These are phyloP conservation scores for Masticophis lateralis DNA, from an alignment of 2,797 vertebrate species.

Conservation along the genomic window DNA sequence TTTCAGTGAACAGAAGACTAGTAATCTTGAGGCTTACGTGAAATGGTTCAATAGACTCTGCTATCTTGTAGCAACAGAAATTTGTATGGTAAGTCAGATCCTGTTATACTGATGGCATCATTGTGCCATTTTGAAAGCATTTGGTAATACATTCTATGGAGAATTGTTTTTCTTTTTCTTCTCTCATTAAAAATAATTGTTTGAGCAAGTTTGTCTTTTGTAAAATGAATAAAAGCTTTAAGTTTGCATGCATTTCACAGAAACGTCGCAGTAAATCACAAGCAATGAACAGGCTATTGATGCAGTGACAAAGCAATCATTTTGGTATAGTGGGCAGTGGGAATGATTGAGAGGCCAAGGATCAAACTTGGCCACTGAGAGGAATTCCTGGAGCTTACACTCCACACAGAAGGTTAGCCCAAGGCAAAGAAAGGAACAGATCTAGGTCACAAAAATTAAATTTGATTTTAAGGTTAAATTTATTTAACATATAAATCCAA, in stretches of 20 bases:
- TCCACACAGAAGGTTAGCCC: background rate
- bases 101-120: background rate
- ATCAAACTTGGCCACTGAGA: background rate
- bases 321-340: background rate
- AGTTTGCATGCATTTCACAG: background rate
- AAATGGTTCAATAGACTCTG: slow-evolving; percentile 94
- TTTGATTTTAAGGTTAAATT: background rate
- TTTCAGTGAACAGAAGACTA: slow-evolving; percentile 78
- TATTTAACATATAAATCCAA: background rate
- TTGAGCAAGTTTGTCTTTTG: background rate
- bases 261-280: slow-evolving; percentile 14
- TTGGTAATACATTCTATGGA: slow-evolving; percentile 24
- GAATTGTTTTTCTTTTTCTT: slow-evolving; percentile 35
- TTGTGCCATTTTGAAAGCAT: background rate
- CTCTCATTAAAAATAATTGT: slow-evolving; percentile 15
- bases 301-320: background rate
- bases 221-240: background rate
- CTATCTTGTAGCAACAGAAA: slow-evolving; percentile 91
- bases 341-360: background rate
- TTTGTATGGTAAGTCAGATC: slow-evolving; percentile 84
- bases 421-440: background rate
- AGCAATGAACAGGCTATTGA: slow-evolving; percentile 26
- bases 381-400: background rate
- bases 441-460: background rate
- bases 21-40: slow-evolving; percentile 89